phyloP scores from a whole-genome alignment of 2,888 invertebrate species.

The Drosophila melanosoma region DNA sequence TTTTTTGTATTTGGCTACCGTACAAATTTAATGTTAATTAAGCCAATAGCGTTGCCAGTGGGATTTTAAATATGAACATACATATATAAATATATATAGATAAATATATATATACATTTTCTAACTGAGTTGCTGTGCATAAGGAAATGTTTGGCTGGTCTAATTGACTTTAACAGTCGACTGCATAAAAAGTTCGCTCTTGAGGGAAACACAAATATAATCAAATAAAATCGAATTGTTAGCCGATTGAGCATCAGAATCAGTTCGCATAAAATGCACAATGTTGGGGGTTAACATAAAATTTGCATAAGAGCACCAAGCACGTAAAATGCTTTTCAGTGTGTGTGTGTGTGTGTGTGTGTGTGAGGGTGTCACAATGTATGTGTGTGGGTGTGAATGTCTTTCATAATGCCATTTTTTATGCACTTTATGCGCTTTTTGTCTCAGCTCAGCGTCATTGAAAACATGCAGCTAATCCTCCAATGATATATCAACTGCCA shows the following conservation, averaged over 20 bases:
- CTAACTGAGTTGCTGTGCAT: conserved; percentile 6
- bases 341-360: conserved; percentile 10
- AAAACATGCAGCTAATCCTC: conserved; percentile 71
- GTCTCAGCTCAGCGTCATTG: conserved; percentile 65
- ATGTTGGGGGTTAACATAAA: conserved; percentile 21
- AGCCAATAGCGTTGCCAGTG: conserved; percentile 49
- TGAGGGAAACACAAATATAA: conserved; percentile 47
- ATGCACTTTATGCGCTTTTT: conserved; percentile 72
- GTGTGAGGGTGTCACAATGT: conserved; percentile 14
- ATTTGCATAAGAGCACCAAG: conserved; percentile 68
- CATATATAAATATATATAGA: background rate
- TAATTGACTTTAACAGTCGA: conserved; percentile 55
- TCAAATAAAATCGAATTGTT: conserved; percentile 76
- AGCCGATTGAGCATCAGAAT: conserved; percentile 59
- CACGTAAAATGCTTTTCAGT: conserved; percentile 11
- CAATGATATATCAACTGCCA: conserved; percentile 58
- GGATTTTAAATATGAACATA: conserved; percentile 27
- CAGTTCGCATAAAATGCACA: conserved; percentile 66
- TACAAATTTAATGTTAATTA: conserved; percentile 73
- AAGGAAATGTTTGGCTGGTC: conserved; percentile 60
- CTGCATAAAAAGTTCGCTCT: conserved; percentile 27
- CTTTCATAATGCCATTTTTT: conserved; percentile 68
- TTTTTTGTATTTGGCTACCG: conserved; percentile 23
- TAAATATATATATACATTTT: background rate
- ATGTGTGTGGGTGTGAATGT: conserved; percentile 21